Conservation (phyloP, 1,140 invertebrate species). For the Papilio polytes region DNA sequence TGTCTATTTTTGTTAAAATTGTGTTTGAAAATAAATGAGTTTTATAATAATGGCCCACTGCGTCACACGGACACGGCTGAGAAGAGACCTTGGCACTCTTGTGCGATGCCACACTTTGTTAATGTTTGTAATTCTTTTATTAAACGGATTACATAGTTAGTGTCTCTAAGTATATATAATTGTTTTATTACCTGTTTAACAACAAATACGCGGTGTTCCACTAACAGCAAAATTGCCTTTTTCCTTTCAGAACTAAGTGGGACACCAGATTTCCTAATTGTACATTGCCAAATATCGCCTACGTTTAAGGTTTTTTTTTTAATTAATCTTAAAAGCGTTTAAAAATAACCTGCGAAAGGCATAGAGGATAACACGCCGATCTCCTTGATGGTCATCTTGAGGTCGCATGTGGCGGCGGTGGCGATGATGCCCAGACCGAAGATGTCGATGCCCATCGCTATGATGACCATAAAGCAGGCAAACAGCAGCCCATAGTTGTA, state of each 20-base stretch:
- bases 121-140: conserved; percentile 3
- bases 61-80: neutral
- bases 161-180: neutral
- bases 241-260: too few species aligned
- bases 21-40: neutral
- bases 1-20: too few species aligned
- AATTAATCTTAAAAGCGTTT: too few species aligned
- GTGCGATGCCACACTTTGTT: neutral
- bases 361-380: conserved; percentile 68
- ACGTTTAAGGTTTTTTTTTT: too few species aligned
- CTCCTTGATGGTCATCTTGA: conserved; percentile 61
- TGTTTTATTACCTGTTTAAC: too few species aligned
- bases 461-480: conserved; percentile 69
- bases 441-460: conserved; percentile 74
- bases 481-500: conserved; percentile 65
- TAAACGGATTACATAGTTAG: neutral
- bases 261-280: too few species aligned
- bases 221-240: too few species aligned
- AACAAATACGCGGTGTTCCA: too few species aligned
- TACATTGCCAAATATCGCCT: too few species aligned
- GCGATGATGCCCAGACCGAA: conserved; percentile 74
- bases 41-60: neutral
- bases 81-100: neutral
- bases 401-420: conserved; percentile 69
- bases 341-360: conserved; percentile 67